Conservation (phyloP, 2,113 vertebrate species). For the Mionectes macconnelli region DNA sequence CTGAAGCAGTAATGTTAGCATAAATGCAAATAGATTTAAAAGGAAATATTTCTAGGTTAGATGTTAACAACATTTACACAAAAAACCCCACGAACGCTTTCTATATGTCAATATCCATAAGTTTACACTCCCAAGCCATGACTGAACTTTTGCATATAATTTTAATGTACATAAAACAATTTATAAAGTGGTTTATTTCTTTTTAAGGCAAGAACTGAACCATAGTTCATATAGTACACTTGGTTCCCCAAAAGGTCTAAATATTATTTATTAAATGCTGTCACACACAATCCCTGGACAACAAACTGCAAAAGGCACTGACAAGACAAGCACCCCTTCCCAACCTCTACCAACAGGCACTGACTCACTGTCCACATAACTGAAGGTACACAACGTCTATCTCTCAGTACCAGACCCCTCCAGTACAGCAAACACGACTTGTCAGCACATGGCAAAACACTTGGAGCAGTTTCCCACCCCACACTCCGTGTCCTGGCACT, state of each 20-base stretch:
- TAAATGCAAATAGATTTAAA: not conserved
- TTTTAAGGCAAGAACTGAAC: not conserved
- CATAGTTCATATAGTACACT: rapidly evolving
- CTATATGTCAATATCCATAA: not conserved
- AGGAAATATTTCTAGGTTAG: not conserved
- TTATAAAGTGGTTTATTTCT: not conserved
- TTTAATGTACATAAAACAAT: not conserved
- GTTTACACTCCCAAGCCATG: rapidly evolving
- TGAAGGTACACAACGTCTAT: rapidly evolving
- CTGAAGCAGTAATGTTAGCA: not conserved
- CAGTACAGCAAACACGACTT: not conserved
- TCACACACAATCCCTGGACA: not conserved
- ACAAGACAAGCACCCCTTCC: not conserved
- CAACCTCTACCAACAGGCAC: not conserved
- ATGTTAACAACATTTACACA: not conserved
- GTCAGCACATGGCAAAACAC: rapidly evolving
- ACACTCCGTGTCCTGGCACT: rapidly evolving
- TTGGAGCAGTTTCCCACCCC: not conserved
- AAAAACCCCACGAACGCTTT: not conserved
- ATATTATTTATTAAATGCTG: not conserved
- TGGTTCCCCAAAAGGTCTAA: not conserved
- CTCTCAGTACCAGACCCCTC: not conserved
- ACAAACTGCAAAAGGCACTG: not conserved
- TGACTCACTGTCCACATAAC: not conserved
- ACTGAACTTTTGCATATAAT: not conserved